Percentiles rank a stretch among this genome's conserved stretches.
Conservation (phyloP, 2,797 vertebrate genomes). For the Danio kyathit region DNA sequence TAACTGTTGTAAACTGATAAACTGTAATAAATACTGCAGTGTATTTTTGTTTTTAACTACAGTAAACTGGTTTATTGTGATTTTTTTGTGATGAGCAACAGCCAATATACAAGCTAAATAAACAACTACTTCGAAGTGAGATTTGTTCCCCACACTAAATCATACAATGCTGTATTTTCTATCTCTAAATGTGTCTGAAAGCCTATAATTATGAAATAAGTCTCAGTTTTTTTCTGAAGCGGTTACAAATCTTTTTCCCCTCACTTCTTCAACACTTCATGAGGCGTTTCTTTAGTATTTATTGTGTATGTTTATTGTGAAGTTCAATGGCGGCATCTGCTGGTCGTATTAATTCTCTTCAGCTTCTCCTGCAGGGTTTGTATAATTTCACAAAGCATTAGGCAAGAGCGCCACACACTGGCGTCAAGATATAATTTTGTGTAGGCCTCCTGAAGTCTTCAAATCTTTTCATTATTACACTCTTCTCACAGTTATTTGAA, state of each 20-base stretch:
- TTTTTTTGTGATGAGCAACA: too few relatives aligned
- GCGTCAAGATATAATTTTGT: not conserved
- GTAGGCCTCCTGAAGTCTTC: not conserved
- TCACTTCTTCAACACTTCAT: not conserved
- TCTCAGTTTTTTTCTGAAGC: not conserved
- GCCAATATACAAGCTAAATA: too few relatives aligned
- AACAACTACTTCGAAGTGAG: too few relatives aligned
- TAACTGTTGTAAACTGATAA: too few relatives aligned
- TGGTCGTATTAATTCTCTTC: not conserved
- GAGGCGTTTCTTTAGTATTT: not conserved
- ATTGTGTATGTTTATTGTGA: too few relatives aligned
- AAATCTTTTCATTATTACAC: not conserved
- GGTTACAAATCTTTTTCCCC: not conserved
- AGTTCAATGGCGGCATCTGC: slow-evolving; percentile 24
- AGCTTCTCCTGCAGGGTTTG: not conserved
- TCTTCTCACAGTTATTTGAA: not conserved
- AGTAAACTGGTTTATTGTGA: too few relatives aligned
- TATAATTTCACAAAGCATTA: not conserved
- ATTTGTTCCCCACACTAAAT: too few relatives aligned
- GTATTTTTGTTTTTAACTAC: too few relatives aligned
- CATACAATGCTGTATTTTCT: too few relatives aligned
- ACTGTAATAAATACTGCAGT: too few relatives aligned
- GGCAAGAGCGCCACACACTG: slow-evolving; percentile 21
- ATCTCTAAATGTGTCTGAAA: too few relatives aligned
- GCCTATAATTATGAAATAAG: too few relatives aligned